Evolutionary conservation across 1,140 invertebrate genomes (phyloP), one percentile per base, ranked within the genome.

Genomic region (Cotesia vestalis): DNA sequence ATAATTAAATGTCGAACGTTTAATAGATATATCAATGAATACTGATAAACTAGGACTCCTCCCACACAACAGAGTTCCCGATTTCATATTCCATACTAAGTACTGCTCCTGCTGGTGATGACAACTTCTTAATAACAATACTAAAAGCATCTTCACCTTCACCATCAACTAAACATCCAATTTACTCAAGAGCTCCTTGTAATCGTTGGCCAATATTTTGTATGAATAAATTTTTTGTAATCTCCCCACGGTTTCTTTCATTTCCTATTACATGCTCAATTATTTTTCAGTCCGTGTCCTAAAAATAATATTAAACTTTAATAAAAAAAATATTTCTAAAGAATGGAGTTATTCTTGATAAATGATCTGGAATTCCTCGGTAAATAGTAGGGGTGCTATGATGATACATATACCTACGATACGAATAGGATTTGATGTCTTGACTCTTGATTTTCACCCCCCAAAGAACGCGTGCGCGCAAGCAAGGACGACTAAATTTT

Each of bases 101-200:
- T 46, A 1, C 40, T 46, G 40, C 27, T 14, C 14, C 62, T 36
- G 35, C 84, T 86, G 85, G 66, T 70, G 60, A 66, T 82, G 85
- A 84, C 85, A 85, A 73, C 78, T 80, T 78, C 75, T 81, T 83
- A 81, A 83, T 79, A 79, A 81, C 80, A 78, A 74, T 73, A 75
- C 75, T 74, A 55, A 46, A 59, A 69, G 72, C 71, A 57, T 35
- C 71, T 75, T 73, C 63, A 71, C 76, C 73, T 68, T 20, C 60
- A 27, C 36, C 40, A 53, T 69, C 72, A 27, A 51, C 51, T 77
- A 69, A 78, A 80, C 75, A 82, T 85, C 78, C 84, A 86, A 86
- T 86, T 86, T 86, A 79, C 80, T 86, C 80, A 69, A 84, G 84
- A 82, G 74, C 66, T 68, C 66, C 11, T 59, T 46, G 57, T 35